These are phyloP conservation scores for Symphodus melops DNA, from an alignment of 2,113 vertebrate species.

Conservation along the genomic window DNA sequence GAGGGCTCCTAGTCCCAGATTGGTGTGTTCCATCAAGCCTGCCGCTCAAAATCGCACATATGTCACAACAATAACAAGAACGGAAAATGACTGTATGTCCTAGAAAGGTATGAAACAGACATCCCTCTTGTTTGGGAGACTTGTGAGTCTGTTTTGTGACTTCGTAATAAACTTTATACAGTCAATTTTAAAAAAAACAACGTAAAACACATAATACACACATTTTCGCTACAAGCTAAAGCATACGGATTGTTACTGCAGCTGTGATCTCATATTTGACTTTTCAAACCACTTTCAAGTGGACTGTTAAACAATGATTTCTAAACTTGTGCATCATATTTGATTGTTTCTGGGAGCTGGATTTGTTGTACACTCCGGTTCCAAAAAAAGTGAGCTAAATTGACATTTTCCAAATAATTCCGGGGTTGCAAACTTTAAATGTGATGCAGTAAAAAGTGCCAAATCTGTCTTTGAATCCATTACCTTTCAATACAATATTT, in stretches of 20 bases:
- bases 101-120: constrained; percentile 34
- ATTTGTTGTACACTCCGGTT: constrained; percentile 49
- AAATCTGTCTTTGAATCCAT: constrained; percentile 22
- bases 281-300: constrained; percentile 16
- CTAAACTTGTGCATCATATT: constrained; percentile 31
- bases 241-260: constrained; percentile 23
- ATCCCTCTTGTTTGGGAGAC: constrained; percentile 47
- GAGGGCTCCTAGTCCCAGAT: constrained; percentile 64
- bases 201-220: not conserved
- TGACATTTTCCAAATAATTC: constrained; percentile 45
- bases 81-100: constrained; percentile 50
- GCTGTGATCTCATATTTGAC: constrained; percentile 12
- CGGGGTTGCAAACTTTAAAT: constrained; percentile 10
- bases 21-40: constrained; percentile 64
- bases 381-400: constrained; percentile 34
- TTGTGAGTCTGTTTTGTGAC: constrained; percentile 25
- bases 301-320: constrained; percentile 36
- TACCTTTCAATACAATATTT: constrained; percentile 18
- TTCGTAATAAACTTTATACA: constrained; percentile 12
- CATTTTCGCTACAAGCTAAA: constrained; percentile 11
- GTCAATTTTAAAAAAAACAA: constrained; percentile 5
- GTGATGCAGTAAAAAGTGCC: constrained; percentile 17
- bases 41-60: constrained; percentile 57
- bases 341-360: constrained; percentile 23
- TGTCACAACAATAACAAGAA: constrained; percentile 67